phyloP scores from a whole-genome alignment of 2,113 vertebrate species.

The Nothocercus julius region DNA sequence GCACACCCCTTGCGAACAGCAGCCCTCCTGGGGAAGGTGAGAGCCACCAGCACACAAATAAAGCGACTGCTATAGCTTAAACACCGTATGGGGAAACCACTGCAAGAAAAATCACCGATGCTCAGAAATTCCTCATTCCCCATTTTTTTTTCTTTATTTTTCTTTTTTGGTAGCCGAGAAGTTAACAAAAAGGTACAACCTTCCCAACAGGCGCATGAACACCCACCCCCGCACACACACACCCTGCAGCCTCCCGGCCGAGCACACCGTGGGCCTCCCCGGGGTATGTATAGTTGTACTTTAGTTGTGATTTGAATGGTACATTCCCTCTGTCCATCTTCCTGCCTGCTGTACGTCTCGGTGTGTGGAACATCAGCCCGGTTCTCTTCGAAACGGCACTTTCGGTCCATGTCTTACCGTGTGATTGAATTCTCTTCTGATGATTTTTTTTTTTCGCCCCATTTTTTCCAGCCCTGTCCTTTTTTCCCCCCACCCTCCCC shows the following conservation, averaged over 20 bases:
- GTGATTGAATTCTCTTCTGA: conserved; percentile 65
- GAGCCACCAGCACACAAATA: neutral
- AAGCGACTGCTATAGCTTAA: neutral
- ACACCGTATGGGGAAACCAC: neutral
- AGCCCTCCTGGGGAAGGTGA: neutral
- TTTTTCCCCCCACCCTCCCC: neutral
- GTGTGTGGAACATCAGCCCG: conserved; percentile 50
- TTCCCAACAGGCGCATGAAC: neutral
- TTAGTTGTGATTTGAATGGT: conserved; percentile 79
- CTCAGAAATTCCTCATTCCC: neutral
- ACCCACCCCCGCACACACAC: neutral
- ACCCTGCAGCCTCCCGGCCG: neutral
- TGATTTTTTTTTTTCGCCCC: neutral
- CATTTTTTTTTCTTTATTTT: no score
- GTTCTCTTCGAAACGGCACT: conserved; percentile 53
- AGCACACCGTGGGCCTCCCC: neutral
- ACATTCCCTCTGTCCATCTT: conserved; percentile 72
- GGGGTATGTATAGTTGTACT: conserved; percentile 70
- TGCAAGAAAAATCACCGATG: fast-evolving
- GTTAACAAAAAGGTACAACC: conserved; percentile 75
- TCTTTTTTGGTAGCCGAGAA: neutral
- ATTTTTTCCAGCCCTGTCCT: neutral
- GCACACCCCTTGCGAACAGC: no score
- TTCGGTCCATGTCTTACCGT: conserved; percentile 77
- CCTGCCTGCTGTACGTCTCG: conserved; percentile 60